Conservation (phyloP, 2,113 vertebrate species). For the Colistium nudipinnis region DNA sequence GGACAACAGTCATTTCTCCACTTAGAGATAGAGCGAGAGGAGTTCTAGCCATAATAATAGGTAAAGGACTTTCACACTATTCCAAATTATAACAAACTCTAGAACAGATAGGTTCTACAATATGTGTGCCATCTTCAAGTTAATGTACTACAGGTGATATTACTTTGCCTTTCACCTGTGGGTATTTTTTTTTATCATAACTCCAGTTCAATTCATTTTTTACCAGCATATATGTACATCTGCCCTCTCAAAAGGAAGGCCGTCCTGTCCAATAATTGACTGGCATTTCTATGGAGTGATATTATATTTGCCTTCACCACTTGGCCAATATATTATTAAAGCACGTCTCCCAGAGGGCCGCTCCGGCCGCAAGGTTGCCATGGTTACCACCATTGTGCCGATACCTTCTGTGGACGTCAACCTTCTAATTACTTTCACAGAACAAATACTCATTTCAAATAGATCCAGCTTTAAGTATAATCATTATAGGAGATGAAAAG, state of each 20-base stretch:
- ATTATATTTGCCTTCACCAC: constrained; percentile 71
- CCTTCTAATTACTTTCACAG: constrained; percentile 66
- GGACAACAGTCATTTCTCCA: constrained; percentile 23
- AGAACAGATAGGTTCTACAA: constrained; percentile 8
- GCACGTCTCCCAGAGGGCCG: constrained; percentile 49
- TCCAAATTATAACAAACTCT: constrained; percentile 18
- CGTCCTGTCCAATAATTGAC: constrained; percentile 56
- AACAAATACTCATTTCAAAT: constrained; percentile 63
- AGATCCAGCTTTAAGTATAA: constrained; percentile 50
- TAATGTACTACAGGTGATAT: constrained; percentile 21
- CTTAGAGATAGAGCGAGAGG: background rate
- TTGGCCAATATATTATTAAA: constrained; percentile 74
- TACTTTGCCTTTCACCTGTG: constrained; percentile 11
- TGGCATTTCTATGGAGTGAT: constrained; percentile 65
- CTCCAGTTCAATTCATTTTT: constrained; percentile 13
- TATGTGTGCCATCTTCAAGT: constrained; percentile 21
- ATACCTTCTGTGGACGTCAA: constrained; percentile 58
- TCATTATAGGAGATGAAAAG: constrained; percentile 49
- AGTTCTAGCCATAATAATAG: constrained; percentile 2
- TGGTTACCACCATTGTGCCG: constrained; percentile 69
- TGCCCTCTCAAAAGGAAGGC: constrained; percentile 19
- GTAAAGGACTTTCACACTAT: constrained; percentile 4
- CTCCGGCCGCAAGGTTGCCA: constrained; percentile 70
- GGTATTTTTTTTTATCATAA: constrained; percentile 32
- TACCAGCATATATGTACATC: constrained; percentile 17